Evolutionary conservation across 2,113 vertebrate genomes (phyloP).

Genomic region (Siniperca knerii): DNA sequence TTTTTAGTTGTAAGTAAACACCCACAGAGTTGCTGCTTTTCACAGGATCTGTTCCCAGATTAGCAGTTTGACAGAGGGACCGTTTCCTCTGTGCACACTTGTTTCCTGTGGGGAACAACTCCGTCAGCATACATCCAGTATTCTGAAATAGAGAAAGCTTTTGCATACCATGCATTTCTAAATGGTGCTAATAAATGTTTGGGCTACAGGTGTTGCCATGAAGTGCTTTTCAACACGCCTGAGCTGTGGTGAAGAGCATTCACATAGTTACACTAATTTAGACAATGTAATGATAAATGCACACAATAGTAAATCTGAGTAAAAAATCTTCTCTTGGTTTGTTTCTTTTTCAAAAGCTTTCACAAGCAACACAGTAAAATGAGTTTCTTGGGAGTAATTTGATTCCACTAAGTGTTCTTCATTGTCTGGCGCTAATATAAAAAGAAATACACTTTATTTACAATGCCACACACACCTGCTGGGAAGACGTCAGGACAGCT

Average conservation of each 20-base stretch:
- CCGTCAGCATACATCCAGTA: slow-evolving; percentile 10
- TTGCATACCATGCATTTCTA: background rate
- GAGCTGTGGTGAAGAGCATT: background rate
- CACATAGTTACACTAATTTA: background rate
- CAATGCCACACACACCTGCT: too few relatives aligned
- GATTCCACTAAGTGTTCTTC: background rate
- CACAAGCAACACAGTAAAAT: background rate
- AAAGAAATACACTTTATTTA: too few relatives aligned
- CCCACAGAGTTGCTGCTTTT: background rate
- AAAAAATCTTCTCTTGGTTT: too few relatives aligned
- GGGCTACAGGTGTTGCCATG: background rate
- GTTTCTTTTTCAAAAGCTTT: background rate
- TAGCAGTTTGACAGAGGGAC: slow-evolving; percentile 38
- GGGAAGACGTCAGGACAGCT: too few relatives aligned
- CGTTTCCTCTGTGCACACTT: slow-evolving; percentile 59
- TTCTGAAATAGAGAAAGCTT: background rate
- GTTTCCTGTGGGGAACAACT: slow-evolving; percentile 52
- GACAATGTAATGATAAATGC: background rate
- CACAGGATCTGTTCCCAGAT: slow-evolving; percentile 27
- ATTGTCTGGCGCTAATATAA: background rate
- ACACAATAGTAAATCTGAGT: background rate
- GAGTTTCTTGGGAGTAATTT: background rate
- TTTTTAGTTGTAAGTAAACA: background rate
- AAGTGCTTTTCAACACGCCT: background rate
- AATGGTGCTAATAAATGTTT: background rate